phyloP scores from a whole-genome alignment of 2,797 vertebrate genomes.

The Pipistrellus pipistrellus region DNA sequence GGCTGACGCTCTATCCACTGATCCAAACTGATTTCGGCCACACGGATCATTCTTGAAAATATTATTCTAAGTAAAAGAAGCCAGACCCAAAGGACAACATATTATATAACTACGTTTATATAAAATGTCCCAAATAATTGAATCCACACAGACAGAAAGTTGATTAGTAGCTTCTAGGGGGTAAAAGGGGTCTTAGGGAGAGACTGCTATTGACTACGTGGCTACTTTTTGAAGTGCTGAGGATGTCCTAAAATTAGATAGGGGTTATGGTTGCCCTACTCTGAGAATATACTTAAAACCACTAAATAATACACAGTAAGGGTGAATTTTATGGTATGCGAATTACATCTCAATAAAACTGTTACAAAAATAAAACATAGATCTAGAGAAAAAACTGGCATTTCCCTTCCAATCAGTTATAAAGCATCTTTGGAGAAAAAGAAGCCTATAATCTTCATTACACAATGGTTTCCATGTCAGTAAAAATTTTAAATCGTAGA shows the following conservation, averaged over 20 bases:
- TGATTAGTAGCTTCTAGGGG: neutral
- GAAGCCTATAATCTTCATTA: neutral
- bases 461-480: neutral
- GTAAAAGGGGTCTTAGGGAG: neutral
- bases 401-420: neutral
- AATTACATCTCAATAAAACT: slow-evolving; percentile 30
- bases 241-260: neutral
- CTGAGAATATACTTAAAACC: neutral
- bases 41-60: neutral
- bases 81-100: neutral
- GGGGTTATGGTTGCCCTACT: neutral
- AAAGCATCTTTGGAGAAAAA: neutral
- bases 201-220: neutral
- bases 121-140: neutral
- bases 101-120: neutral
- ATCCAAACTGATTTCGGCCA: neutral
- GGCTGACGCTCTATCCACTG: too few species aligned
- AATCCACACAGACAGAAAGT: neutral
- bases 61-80: neutral
- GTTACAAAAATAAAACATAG: slow-evolving; percentile 21
- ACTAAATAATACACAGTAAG: neutral
- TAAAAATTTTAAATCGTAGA: slow-evolving; percentile 12
- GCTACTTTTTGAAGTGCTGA: neutral
- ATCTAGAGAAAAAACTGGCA: neutral
- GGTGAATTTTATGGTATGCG: neutral